Evolutionary conservation across 2,113 vertebrate genomes (phyloP), one percentile per base, ranked within the genome.

Genomic region (Brachyistius frenatus): DNA sequence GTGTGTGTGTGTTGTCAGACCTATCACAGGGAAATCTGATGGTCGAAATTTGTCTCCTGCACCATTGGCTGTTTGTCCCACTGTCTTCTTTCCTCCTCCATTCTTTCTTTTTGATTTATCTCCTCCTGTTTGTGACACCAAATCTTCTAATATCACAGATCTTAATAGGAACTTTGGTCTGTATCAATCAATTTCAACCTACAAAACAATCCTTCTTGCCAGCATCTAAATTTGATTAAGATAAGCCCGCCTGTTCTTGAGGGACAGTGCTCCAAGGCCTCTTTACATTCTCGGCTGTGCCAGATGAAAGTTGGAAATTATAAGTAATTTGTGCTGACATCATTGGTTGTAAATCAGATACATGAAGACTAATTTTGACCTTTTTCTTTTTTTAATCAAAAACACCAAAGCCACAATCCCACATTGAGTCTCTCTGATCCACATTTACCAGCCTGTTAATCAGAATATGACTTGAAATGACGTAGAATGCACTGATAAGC

Each of bases 41-140:
- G 73, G 36, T 68, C 16, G 32, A 36, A 75, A 80, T 89, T 78
- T 82, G 47, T 82, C 60, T 84, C 47, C 61, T 75, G 67, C 61
- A 66, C 53, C 65, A 72, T 4, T 66, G 66, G 46, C 44, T 78
- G 47, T 60, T 81, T 41, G 58, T 69, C 41, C 65, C 57, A 60
- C 41, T 62, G 66, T 70, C 47, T 57, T 63, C 66, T 65, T 53
- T 76, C 75, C 67, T 50, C 63, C 35, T 64, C 41, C 36, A 37
- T 72, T 76, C 60, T 67, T 60, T 53, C 36, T 16, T 5, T 23
- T 52, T 76, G 44, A 65, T 61, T 73, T 60, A 54, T 77, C 14
- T 69, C 37, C 57, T 60, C 11, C 39, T 5, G 35, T 36, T n/a
- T 41, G 31, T 66, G 58, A 33, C 41, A 39, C 53, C 36, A 49